Percentiles rank a stretch among this genome's conserved stretches.
Conservation (phyloP, 2,113 vertebrate species). For the Perca flavescens region DNA sequence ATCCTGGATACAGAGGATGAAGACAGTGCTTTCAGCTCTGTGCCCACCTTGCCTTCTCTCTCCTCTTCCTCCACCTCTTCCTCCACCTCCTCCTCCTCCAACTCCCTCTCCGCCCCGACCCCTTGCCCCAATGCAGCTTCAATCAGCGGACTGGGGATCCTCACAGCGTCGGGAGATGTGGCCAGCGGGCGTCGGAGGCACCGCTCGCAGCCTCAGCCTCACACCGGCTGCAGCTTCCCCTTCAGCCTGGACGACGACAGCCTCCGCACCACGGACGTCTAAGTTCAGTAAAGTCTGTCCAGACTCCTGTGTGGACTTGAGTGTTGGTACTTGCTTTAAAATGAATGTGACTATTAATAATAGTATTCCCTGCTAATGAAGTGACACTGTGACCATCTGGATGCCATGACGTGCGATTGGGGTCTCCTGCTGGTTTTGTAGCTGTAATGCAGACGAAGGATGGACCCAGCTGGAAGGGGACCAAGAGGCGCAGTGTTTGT, state of each 20-base stretch:
- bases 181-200: slow-evolving; percentile 78
- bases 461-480: slow-evolving; percentile 31
- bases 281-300: slow-evolving; percentile 45
- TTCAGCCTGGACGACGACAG: slow-evolving; percentile 79
- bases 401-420: slow-evolving; percentile 11
- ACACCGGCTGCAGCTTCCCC: slow-evolving; percentile 73
- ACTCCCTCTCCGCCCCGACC: slow-evolving; percentile 68
- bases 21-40: slow-evolving; percentile 74
- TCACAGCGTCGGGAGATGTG: slow-evolving; percentile 56
- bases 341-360: slow-evolving; percentile 68
- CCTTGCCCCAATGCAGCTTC: slow-evolving; percentile 43
- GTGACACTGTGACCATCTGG: slow-evolving; percentile 58
- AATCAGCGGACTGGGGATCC: slow-evolving; percentile 52
- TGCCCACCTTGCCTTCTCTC: slow-evolving; percentile 74
- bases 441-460: slow-evolving; percentile 52
- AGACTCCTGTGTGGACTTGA: slow-evolving; percentile 45
- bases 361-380: slow-evolving; percentile 63
- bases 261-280: slow-evolving; percentile 86
- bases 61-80: slow-evolving; percentile 79
- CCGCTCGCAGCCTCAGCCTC: slow-evolving; percentile 83
- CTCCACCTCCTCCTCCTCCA: slow-evolving; percentile 82
- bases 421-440: slow-evolving; percentile 60
- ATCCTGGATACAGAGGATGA: slow-evolving; percentile 61
- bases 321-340: slow-evolving; percentile 56
- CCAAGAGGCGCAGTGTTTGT: slow-evolving; percentile 51